Evolutionary conservation across 2,113 vertebrate genomes (phyloP), one percentile per base, ranked within the genome.

Genomic region (Forbesichthys agassizii): DNA sequence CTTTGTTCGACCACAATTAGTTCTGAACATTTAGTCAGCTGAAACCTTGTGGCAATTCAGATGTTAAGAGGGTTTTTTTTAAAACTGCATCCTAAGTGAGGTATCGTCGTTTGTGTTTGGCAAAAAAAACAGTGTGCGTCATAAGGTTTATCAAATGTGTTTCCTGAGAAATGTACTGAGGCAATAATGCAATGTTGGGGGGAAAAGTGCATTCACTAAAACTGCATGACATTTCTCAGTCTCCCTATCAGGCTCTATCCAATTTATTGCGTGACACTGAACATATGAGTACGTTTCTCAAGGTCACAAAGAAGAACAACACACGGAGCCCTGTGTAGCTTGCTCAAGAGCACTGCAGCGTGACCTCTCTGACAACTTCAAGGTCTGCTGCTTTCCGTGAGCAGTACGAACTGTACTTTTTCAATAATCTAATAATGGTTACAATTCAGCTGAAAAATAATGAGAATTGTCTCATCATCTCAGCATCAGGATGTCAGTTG

Each of bases 81-180:
- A 56, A 73, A 36, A 48, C 36, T 52, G 27, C 63, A 42, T 72
- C 57, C 5, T 58, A 14, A 47, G 59, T 33, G 20, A 33, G 46
- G 48, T 27, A 69, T 55, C 52, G 66, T 33, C 57, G 20, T 70
- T 75, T 79, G 73, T 61, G 64, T 69, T n/a, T 0, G 33, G 27
- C 56, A 58, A 33, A 58, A 58, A 33, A 77, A 68, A 62, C 68
- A 65, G 11, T 9, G 36, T 51, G 79, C 2, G 14, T 81, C 84
- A 75, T 65, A 68, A n/a, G 76, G 56, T 70, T 73, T 3, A 14
- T 14, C 46, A 72, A 48, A 10, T 36, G 33, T 69, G 5, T n/a
- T 67, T 9, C 3, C 61, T 54, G 57, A 53, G 59, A 58, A 48
- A 69, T 27, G 20, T 54, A 64, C 47, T 33, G 42, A 66, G 56